These are phyloP conservation scores for Cryptoprocta ferox DNA, from an alignment of 2,797 vertebrate species.

Conservation along the genomic window DNA sequence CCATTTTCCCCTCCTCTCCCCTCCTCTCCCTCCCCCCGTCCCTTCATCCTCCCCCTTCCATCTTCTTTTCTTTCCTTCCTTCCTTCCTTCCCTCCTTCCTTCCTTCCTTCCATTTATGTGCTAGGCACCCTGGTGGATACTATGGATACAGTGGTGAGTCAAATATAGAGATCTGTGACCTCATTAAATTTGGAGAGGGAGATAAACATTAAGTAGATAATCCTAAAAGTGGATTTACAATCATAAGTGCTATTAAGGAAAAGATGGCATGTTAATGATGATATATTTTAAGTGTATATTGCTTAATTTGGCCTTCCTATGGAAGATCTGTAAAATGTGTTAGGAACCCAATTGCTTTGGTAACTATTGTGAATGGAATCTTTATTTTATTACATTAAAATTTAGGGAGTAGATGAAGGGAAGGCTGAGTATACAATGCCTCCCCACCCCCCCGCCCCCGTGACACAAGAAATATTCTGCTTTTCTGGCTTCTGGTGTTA, in stretches of 20 bases:
- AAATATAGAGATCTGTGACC: not conserved
- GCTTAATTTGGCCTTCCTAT: not conserved
- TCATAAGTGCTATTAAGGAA: not conserved
- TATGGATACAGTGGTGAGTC: not conserved
- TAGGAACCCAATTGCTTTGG: not conserved
- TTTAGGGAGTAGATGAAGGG: not conserved
- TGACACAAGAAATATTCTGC: not conserved
- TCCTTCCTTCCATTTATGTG: not conserved
- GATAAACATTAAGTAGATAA: not conserved
- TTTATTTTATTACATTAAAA: not conserved
- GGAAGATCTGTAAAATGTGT: not conserved
- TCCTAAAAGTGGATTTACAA: not conserved
- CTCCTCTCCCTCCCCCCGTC: accelerated
- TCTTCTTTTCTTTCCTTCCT: not conserved
- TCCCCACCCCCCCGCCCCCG: not conserved
- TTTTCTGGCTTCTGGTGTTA: not conserved
- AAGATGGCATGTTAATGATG: not conserved
- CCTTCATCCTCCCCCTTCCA: too few relatives aligned
- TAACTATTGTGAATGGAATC: not conserved
- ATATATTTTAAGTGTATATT: not conserved
- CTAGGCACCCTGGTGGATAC: not conserved
- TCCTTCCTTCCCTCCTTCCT: not conserved
- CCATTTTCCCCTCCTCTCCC: not conserved
- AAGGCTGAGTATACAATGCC: not conserved
- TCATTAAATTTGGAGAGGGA: not conserved